phyloP scores from a whole-genome alignment of 2,113 vertebrate species.

The Megalops atlanticus region DNA sequence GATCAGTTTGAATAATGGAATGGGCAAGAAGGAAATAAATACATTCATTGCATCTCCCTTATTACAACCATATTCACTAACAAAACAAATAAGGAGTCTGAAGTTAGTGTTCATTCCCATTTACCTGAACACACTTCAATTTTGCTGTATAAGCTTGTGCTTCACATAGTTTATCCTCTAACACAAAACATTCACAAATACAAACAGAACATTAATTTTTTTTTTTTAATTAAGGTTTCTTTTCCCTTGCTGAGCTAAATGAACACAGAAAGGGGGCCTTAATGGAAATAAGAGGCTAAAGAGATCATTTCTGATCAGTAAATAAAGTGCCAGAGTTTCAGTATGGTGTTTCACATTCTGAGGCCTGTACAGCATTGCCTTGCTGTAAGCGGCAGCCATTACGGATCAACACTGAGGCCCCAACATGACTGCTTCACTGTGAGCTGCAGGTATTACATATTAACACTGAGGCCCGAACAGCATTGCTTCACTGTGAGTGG shows the following conservation, averaged over 20 bases:
- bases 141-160: not conserved
- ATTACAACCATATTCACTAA: not conserved
- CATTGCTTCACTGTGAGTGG: too few relatives aligned
- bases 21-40: slow-evolving; percentile 27
- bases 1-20: slow-evolving; percentile 26
- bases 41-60: slow-evolving; percentile 23
- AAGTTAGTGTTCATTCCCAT: not conserved
- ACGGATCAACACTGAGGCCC: too few relatives aligned
- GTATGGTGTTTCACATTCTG: not conserved
- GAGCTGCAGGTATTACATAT: too few relatives aligned
- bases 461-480: too few relatives aligned
- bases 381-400: too few relatives aligned
- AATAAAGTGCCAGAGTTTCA: not conserved
- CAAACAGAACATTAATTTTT: not conserved
- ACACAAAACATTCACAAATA: not conserved
- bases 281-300: not conserved
- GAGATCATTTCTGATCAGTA: not conserved
- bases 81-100: not conserved
- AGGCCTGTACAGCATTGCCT: not conserved
- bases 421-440: too few relatives aligned
- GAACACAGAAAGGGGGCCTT: not conserved
- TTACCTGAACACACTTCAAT: not conserved
- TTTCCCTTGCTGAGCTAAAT: not conserved
- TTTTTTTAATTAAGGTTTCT: too few relatives aligned
- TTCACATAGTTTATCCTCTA: not conserved